Evolutionary conservation across 2,797 vertebrate genomes (phyloP).

Genomic region (Tachyglossus aculeatus): DNA sequence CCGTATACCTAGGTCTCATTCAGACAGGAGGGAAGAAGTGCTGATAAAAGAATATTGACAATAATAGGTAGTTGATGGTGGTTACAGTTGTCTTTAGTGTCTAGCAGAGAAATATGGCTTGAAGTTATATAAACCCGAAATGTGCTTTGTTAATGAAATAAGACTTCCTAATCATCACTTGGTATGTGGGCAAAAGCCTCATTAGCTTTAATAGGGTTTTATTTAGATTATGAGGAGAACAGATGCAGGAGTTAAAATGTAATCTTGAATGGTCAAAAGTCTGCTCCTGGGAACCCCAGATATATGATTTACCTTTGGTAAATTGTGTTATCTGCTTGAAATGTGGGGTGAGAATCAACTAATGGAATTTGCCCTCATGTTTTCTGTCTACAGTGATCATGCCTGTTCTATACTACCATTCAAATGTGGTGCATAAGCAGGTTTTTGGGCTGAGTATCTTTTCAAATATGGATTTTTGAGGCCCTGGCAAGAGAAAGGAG

Average conservation of each 20-base stretch:
- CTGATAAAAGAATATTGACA: constrained; percentile 17
- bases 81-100: constrained; percentile 13
- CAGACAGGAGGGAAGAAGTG: not conserved
- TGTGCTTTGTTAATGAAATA: constrained; percentile 13
- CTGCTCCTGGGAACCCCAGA: constrained; percentile 4
- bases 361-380: constrained; percentile 38
- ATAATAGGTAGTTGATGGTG: constrained; percentile 3
- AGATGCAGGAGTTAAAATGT: constrained; percentile 25
- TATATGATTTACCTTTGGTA: constrained; percentile 17
- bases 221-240: constrained; percentile 9
- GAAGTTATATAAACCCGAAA: constrained; percentile 7
- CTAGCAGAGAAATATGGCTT: constrained; percentile 8
- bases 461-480: too few species aligned
- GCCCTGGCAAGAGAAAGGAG: too few species aligned
- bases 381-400: too few species aligned
- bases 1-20: constrained; percentile 18
- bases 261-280: constrained; percentile 12
- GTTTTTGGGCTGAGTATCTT: too few species aligned
- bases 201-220: constrained; percentile 25
- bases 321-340: constrained; percentile 35
- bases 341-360: constrained; percentile 36
- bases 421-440: too few species aligned
- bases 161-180: constrained; percentile 32
- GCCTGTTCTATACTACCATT: too few species aligned
- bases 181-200: constrained; percentile 3